A percentile compares a stretch with the other conserved stretches of the same genome.
Conservation (phyloP, 2,888 invertebrate species). For the Ramazzottius varieornatus region DNA sequence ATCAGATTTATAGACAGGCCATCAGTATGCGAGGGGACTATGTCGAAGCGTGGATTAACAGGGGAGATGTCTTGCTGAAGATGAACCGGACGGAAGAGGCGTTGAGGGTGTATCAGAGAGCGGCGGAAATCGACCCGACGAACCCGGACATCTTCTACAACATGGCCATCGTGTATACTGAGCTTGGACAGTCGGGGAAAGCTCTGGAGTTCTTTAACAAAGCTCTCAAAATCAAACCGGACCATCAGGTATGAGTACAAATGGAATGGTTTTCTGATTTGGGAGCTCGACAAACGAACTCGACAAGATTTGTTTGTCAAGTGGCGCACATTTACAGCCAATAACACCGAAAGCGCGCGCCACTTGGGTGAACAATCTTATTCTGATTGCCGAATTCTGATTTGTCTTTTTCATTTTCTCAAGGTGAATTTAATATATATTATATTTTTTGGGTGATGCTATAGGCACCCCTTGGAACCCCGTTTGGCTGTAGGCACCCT, state of each 20-base stretch:
- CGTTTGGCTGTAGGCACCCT: no score
- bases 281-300: no score
- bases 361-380: no score
- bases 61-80: slow-evolving; percentile 81
- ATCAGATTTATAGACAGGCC: slow-evolving; percentile 63
- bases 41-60: slow-evolving; percentile 80
- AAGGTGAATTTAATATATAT: no score
- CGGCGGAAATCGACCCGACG: slow-evolving; percentile 64
- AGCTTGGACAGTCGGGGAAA: slow-evolving; percentile 66
- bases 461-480: no score
- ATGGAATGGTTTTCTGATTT: neutral
- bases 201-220: slow-evolving; percentile 73
- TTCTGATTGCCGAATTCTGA: no score
- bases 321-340: no score
- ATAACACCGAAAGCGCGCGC: no score
- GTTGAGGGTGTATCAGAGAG: slow-evolving; percentile 72
- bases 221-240: slow-evolving; percentile 67
- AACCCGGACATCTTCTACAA: slow-evolving; percentile 86
- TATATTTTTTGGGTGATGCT: no score
- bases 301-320: no score
- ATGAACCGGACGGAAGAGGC: slow-evolving; percentile 70
- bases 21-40: slow-evolving; percentile 92
- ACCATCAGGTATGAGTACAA: slow-evolving; percentile 38
- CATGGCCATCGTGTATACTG: slow-evolving; percentile 47
- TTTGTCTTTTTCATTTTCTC: no score